Conservation (phyloP, 2,888 invertebrate genomes). For the Pilophorus perplexus region DNA sequence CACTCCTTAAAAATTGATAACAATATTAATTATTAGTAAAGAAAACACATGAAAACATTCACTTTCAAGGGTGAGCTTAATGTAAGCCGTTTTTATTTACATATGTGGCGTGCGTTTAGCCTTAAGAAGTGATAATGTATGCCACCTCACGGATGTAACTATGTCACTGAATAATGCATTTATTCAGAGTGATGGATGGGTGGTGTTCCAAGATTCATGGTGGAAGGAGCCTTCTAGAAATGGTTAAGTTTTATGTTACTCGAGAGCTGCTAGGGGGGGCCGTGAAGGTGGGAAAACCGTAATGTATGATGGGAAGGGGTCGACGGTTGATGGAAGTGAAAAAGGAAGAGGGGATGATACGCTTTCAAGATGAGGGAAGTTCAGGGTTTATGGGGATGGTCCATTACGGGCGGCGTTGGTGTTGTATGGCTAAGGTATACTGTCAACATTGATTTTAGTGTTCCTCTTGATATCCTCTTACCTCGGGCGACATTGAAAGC, state of each 20-base stretch:
- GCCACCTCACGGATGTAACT: too few relatives aligned
- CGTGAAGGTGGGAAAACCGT: background rate
- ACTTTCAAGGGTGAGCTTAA: too few relatives aligned
- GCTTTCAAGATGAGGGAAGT: background rate
- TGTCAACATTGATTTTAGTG: constrained; percentile 29
- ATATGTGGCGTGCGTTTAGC: too few relatives aligned
- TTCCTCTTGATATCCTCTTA: constrained; percentile 1
- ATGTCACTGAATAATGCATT: constrained; percentile 22
- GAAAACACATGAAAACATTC: too few relatives aligned
- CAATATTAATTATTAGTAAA: too few relatives aligned
- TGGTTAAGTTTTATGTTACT: constrained; percentile 20
- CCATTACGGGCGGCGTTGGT: constrained; percentile 19
- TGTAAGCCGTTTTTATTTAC: too few relatives aligned
- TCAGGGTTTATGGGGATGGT: constrained; percentile 15
- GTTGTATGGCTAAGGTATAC: constrained; percentile 10
- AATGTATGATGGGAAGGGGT: background rate
- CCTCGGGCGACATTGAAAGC: background rate
- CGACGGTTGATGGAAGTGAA: background rate
- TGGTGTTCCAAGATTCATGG: constrained; percentile 24
- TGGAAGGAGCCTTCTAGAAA: constrained; percentile 16
- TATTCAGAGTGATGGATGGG: too few relatives aligned
- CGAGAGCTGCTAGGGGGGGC: background rate
- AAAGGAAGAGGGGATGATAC: background rate
- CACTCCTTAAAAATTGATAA: too few relatives aligned
- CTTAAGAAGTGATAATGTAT: too few relatives aligned